Conservation (phyloP, 2,888 invertebrate species). For the Drosophila mayaguana region DNA sequence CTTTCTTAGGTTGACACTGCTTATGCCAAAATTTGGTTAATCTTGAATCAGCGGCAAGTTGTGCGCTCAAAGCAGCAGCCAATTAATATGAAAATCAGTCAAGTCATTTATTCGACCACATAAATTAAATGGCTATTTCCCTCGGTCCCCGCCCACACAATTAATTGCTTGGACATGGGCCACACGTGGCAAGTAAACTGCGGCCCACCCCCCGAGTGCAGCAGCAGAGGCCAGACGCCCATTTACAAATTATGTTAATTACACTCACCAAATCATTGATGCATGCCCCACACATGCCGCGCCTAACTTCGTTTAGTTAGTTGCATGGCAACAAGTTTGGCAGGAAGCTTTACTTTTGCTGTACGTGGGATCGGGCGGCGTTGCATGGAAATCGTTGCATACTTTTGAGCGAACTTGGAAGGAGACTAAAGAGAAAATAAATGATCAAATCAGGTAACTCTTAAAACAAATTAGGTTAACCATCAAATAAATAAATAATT, state of each 20-base stretch:
- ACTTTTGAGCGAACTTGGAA: constrained; percentile 17
- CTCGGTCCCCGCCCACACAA: constrained; percentile 26
- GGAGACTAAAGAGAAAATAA: no score
- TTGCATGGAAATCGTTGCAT: constrained; percentile 23
- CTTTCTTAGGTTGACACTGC: constrained; percentile 5
- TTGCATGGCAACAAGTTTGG: constrained; percentile 31
- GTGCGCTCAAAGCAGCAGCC: constrained; percentile 43
- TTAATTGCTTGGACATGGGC: constrained; percentile 58
- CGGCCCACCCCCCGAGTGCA: background rate
- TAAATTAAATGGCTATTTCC: constrained; percentile 65
- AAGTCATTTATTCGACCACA: constrained; percentile 43
- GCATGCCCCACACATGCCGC: constrained; percentile 8
- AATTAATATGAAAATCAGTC: constrained; percentile 78
- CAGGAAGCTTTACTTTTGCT: constrained; percentile 8
- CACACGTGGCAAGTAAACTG: constrained; percentile 16
- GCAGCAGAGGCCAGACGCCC: constrained; percentile 10
- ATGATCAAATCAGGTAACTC: no score
- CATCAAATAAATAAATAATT: no score
- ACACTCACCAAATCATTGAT: constrained; percentile 30
- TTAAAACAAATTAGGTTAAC: no score
- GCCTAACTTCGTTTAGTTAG: constrained; percentile 18
- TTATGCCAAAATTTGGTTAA: constrained; percentile 37
- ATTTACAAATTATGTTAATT: constrained; percentile 53
- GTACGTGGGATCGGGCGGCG: background rate
- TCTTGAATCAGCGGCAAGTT: background rate